These are phyloP conservation scores for Hemichromis elongatus DNA, from an alignment of 2,113 vertebrate species.

Conservation along the genomic window DNA sequence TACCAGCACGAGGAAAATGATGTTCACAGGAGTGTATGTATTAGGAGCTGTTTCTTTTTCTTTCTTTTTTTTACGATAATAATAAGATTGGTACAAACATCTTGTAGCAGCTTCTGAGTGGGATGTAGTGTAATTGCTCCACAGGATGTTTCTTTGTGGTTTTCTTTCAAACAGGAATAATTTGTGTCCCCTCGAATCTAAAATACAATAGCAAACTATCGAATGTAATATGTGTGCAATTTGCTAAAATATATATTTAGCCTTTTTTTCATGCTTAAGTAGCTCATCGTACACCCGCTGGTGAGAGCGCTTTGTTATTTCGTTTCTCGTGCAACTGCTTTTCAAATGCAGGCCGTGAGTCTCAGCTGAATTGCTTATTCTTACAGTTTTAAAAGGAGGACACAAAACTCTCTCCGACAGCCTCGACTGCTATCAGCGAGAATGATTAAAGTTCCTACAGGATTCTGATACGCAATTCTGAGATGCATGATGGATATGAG, in stretches of 20 bases:
- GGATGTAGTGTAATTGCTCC: not conserved
- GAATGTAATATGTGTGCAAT: not conserved
- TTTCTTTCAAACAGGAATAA: not conserved
- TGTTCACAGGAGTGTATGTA: not conserved
- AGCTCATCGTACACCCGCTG: rapidly evolving
- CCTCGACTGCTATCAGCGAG: not conserved
- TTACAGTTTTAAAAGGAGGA: not conserved
- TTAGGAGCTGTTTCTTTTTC: not conserved
- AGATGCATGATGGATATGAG: constrained; percentile 5
- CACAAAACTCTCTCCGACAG: not conserved
- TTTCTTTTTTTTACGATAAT: not conserved
- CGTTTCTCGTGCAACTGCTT: not conserved
- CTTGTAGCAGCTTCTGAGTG: not conserved
- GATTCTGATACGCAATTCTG: not conserved
- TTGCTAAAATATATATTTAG: not conserved
- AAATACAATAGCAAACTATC: not conserved
- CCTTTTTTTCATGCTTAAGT: not conserved
- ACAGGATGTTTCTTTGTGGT: not conserved
- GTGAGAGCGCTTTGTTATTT: not conserved
- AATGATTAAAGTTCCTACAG: not conserved
- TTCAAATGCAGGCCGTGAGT: not conserved
- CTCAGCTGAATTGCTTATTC: not conserved
- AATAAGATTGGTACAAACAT: not conserved
- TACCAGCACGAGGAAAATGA: not conserved
- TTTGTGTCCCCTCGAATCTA: not conserved